phyloP scores from a whole-genome alignment of 2,888 invertebrate species.

The Myathropa florea region DNA sequence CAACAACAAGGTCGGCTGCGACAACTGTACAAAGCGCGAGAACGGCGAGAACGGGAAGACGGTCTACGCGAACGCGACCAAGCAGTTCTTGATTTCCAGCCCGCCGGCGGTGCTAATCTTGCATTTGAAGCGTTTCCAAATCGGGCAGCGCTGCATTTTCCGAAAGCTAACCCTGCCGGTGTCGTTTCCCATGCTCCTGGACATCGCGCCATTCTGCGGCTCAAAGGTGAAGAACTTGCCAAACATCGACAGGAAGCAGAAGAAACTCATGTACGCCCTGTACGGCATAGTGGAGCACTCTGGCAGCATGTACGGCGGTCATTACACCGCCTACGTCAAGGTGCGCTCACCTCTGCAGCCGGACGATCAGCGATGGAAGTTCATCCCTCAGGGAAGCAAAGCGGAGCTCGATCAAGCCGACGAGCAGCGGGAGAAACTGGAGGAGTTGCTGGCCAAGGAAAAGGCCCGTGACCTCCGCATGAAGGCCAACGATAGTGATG shows the following conservation, averaged over 20 bases:
- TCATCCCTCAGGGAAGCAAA: slow-evolving; percentile 85
- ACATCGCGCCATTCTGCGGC: slow-evolving; percentile 95
- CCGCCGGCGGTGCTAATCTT: slow-evolving; percentile 97
- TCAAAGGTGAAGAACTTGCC: slow-evolving; percentile 84
- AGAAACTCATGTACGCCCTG: slow-evolving; percentile 90
- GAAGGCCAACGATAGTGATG: slow-evolving; percentile 81
- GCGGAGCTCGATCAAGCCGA: slow-evolving; percentile 82
- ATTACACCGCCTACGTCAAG: slow-evolving; percentile 97
- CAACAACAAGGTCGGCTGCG: slow-evolving; percentile 96
- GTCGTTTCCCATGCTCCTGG: slow-evolving; percentile 91
- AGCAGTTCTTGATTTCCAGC: slow-evolving; percentile 92
- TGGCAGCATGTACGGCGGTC: slow-evolving; percentile 91
- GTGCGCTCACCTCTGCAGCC: slow-evolving; percentile 85
- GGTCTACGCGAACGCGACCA: slow-evolving; percentile 90
- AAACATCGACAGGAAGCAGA: slow-evolving; percentile 84
- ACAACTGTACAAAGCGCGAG: slow-evolving; percentile 90
- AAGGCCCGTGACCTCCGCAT: slow-evolving; percentile 78
- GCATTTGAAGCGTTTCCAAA: slow-evolving; percentile 97
- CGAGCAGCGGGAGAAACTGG: slow-evolving; percentile 80
- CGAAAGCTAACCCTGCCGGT: slow-evolving; percentile 93
- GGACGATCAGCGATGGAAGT: slow-evolving; percentile 87
- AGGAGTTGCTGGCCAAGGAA: slow-evolving; percentile 78
- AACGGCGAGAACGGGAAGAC: slow-evolving; percentile 87
- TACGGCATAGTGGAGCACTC: slow-evolving; percentile 98
- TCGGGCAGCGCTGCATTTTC: slow-evolving; percentile 87